Evolutionary conservation across 23 tunicate species (phyloP).

Genomic region (Phallusia fumigata): DNA sequence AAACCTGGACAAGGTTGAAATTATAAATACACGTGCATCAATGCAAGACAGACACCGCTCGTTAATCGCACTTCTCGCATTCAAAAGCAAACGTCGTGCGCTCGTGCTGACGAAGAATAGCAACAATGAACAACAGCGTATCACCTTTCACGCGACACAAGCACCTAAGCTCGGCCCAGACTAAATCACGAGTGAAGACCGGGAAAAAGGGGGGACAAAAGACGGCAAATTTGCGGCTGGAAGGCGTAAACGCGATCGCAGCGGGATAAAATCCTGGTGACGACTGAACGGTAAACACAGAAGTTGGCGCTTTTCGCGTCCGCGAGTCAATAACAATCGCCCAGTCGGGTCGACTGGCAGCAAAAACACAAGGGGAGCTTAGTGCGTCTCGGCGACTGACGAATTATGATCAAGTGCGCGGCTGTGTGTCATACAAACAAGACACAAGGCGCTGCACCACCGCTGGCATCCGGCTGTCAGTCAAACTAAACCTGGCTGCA

Average conservation of each 20-base stretch:
- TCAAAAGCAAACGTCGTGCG: too few relatives aligned
- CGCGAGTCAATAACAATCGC: background rate
- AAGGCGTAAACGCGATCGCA: background rate
- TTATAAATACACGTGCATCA: too few relatives aligned
- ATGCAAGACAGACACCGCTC: too few relatives aligned
- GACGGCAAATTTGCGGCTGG: background rate
- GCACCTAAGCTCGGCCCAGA: background rate
- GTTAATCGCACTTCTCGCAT: too few relatives aligned
- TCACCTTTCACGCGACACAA: background rate
- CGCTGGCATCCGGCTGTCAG: constrained; percentile 8
- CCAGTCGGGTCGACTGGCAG: background rate
- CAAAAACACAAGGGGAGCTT: constrained; percentile 1
- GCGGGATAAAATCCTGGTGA: constrained; percentile 3
- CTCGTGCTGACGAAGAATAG: background rate
- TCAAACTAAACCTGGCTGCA: background rate
- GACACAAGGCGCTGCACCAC: background rate
- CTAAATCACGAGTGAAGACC: too few relatives aligned
- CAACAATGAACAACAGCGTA: background rate
- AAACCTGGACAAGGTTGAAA: too few relatives aligned
- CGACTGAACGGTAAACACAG: constrained; percentile 4
- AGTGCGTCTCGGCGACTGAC: background rate
- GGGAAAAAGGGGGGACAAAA: background rate
- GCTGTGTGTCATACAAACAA: background rate
- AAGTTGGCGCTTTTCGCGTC: constrained; percentile 1
- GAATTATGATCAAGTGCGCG: constrained; percentile 3